These are phyloP conservation scores for Pseudolaguvia tuberculata DNA, from an alignment of 2,113 vertebrate genomes.

Conservation along the genomic window DNA sequence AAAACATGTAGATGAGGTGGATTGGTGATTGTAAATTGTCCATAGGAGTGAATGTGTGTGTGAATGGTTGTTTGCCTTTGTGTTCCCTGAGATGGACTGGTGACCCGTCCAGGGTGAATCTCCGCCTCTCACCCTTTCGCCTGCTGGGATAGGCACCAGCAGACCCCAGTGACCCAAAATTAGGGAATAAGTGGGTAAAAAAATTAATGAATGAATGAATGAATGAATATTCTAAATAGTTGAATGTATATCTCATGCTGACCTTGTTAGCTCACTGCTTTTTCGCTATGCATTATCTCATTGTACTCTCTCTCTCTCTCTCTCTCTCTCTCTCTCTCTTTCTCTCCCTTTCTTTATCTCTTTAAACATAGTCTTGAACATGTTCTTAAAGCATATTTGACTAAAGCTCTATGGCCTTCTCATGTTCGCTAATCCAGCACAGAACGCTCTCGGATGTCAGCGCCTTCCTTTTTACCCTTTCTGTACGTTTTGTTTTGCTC, in stretches of 20 bases:
- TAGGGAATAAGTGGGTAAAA: too few relatives aligned
- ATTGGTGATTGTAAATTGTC: too few relatives aligned
- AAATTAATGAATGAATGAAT: too few relatives aligned
- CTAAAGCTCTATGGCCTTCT: conserved; percentile 29
- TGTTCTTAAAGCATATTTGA: conserved; percentile 28
- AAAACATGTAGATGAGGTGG: too few relatives aligned
- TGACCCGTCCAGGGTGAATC: too few relatives aligned
- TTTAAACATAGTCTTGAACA: conserved; percentile 46
- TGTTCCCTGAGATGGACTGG: too few relatives aligned
- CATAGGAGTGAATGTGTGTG: too few relatives aligned
- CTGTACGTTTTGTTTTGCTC: conserved; percentile 24
- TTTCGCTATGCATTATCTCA: conserved; percentile 35
- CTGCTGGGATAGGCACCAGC: too few relatives aligned
- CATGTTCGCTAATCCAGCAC: conserved; percentile 46
- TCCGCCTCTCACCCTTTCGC: too few relatives aligned
- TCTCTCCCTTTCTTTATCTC: background rate
- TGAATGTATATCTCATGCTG: background rate
- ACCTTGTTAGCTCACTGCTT: conserved; percentile 35
- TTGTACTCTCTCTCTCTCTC: conserved; percentile 7
- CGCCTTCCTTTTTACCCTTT: conserved; percentile 21
- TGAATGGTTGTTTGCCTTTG: too few relatives aligned
- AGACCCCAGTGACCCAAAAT: too few relatives aligned
- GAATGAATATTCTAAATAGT: too few relatives aligned
- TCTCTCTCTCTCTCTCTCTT: background rate
- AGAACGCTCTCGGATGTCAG: conserved; percentile 37